Evolutionary conservation across 2,888 invertebrate species (phyloP).

Genomic region (Pyrocoelia pectoralis): DNA sequence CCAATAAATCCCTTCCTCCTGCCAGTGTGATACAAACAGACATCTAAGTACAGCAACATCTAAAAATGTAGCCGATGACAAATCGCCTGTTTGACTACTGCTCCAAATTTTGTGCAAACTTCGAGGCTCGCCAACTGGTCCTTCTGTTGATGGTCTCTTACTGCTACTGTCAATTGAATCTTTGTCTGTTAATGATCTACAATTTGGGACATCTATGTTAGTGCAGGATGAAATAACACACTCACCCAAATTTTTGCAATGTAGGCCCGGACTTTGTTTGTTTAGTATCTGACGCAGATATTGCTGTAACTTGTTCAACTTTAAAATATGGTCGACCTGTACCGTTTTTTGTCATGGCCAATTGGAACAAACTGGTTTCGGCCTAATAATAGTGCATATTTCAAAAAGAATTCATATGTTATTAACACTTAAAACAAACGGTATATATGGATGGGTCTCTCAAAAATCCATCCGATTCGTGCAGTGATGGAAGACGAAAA

Average conservation of each 20-base stretch:
- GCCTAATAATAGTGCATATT: slow-evolving; percentile 62
- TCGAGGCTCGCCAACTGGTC: slow-evolving; percentile 41
- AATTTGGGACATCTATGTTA: slow-evolving; percentile 9
- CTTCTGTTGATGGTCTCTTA: slow-evolving; percentile 52
- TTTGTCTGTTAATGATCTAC: slow-evolving; percentile 75
- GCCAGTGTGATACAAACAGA: slow-evolving; percentile 96
- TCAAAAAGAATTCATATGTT: background rate
- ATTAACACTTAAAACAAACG: slow-evolving; percentile 56
- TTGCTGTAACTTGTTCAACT: slow-evolving; percentile 61
- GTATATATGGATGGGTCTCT: slow-evolving; percentile 84
- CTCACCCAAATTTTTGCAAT: slow-evolving; percentile 69
- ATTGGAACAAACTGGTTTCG: slow-evolving; percentile 81
- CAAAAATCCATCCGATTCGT: slow-evolving; percentile 74
- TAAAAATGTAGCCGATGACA: slow-evolving; percentile 90
- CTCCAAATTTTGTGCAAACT: slow-evolving; percentile 47
- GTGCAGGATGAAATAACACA: background rate
- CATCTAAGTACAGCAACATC: slow-evolving; percentile 97
- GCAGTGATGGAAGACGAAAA: slow-evolving; percentile 80
- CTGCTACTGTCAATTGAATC: slow-evolving; percentile 73
- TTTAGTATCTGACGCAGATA: slow-evolving; percentile 57
- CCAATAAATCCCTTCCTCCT: slow-evolving; percentile 98
- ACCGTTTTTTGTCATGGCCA: slow-evolving; percentile 63
- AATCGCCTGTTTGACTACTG: slow-evolving; percentile 59
- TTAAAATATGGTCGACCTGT: slow-evolving; percentile 61
- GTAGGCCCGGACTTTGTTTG: slow-evolving; percentile 62